These are phyloP conservation scores for Saxicola maurus DNA, from an alignment of 2,797 vertebrate genomes.

Conservation along the genomic window DNA sequence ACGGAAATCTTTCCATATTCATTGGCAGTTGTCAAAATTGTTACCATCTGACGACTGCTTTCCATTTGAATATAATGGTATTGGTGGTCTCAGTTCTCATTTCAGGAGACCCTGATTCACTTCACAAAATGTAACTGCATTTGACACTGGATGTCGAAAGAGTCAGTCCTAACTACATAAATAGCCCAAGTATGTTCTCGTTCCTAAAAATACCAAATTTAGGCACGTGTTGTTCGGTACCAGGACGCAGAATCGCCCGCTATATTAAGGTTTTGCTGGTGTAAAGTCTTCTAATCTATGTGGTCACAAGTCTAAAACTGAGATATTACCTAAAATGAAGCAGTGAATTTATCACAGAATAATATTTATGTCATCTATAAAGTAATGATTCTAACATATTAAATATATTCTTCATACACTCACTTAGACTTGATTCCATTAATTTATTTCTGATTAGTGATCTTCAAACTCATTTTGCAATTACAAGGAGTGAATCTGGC, in stretches of 20 bases:
- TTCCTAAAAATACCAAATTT: neutral
- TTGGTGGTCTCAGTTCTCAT: neutral
- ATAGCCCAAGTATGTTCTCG: neutral
- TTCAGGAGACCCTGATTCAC: neutral
- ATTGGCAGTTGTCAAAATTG: neutral
- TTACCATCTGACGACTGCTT: neutral
- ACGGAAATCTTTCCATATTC: neutral
- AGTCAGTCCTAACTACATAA: neutral
- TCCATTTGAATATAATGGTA: neutral
- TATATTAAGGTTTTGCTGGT: neutral
- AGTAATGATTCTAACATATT: neutral
- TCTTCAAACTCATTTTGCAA: neutral
- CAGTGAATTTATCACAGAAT: neutral
- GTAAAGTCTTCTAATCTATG: neutral
- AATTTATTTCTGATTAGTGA: neutral
- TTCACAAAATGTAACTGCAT: neutral
- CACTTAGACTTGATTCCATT: neutral
- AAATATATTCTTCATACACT: neutral
- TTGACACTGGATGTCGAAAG: neutral
- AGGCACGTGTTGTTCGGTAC: neutral
- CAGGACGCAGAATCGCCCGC: neutral
- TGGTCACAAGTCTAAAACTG: neutral
- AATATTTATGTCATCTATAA: neutral
- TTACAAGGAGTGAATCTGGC: neutral
- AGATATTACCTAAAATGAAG: neutral